phyloP scores from a whole-genome alignment of 2,888 invertebrate genomes.

The Ernsta delagoae region DNA sequence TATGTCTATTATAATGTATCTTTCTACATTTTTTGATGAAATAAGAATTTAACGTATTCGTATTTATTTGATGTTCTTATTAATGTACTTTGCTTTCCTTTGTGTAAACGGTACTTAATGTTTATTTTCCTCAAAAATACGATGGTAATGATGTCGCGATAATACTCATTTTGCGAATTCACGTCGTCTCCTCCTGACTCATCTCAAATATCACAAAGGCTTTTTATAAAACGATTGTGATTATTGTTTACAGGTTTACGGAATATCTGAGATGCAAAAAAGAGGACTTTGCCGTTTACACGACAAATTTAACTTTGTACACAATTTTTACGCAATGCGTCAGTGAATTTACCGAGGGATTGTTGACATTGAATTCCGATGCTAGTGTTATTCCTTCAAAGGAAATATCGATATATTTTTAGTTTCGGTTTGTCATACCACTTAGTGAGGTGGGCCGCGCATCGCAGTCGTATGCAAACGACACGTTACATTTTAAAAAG shows the following conservation, averaged over 20 bases:
- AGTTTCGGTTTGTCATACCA: slow-evolving; percentile 63
- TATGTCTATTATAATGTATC: too few species aligned
- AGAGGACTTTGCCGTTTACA: slow-evolving; percentile 60
- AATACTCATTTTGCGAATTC: slow-evolving; percentile 53
- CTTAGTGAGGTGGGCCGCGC: slow-evolving; percentile 62
- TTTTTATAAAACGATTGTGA: slow-evolving; percentile 67
- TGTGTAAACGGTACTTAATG: slow-evolving; percentile 23
- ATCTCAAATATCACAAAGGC: slow-evolving; percentile 76
- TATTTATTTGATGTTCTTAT: slow-evolving; percentile 18
- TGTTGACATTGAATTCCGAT: slow-evolving; percentile 54
- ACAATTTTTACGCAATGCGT: slow-evolving; percentile 48
- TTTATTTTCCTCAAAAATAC: slow-evolving; percentile 30
- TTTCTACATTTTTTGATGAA: neutral
- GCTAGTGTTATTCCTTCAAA: slow-evolving; percentile 14
- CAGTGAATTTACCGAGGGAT: slow-evolving; percentile 41
- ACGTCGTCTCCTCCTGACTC: slow-evolving; percentile 67
- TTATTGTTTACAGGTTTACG: slow-evolving; percentile 66
- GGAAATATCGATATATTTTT: slow-evolving; percentile 33
- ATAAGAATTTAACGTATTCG: too few species aligned
- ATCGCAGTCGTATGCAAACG: slow-evolving; percentile 62
- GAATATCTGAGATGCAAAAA: slow-evolving; percentile 68
- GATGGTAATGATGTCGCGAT: slow-evolving; percentile 22
- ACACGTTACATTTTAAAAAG: slow-evolving; percentile 65
- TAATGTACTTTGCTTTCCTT: slow-evolving; percentile 27
- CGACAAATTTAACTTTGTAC: slow-evolving; percentile 56